Conservation (phyloP, 2,888 invertebrate genomes). For the Epicampocera succincta region DNA sequence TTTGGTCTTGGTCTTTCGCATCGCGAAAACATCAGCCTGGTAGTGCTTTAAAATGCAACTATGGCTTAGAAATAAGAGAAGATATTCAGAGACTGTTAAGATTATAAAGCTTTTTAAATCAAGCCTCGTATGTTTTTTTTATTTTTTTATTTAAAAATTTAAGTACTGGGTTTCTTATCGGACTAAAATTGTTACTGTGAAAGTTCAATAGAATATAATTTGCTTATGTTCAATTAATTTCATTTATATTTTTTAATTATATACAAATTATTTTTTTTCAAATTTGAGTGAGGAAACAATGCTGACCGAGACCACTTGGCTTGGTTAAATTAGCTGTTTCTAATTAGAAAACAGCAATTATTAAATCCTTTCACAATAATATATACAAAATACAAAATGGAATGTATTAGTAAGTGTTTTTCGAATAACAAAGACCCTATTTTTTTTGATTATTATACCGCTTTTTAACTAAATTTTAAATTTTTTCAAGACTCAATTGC, state of each 20-base stretch:
- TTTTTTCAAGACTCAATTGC: too few relatives aligned
- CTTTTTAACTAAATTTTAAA: too few relatives aligned
- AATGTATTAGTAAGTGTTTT: too few relatives aligned
- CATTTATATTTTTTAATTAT: slow-evolving; percentile 14
- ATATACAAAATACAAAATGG: too few relatives aligned
- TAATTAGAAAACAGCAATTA: background rate
- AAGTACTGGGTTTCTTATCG: slow-evolving; percentile 47
- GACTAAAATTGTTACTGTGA: slow-evolving; percentile 22
- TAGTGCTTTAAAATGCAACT: background rate
- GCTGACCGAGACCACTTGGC: slow-evolving; percentile 5
- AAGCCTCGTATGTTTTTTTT: background rate
- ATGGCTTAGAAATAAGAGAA: too few relatives aligned
- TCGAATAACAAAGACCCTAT: too few relatives aligned
- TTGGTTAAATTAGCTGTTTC: background rate
- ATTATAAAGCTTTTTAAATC: background rate
- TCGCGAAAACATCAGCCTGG: too few relatives aligned
- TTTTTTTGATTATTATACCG: too few relatives aligned
- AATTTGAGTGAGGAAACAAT: background rate
- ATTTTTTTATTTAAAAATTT: background rate
- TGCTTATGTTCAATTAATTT: slow-evolving; percentile 28
- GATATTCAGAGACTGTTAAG: too few relatives aligned
- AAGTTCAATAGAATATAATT: slow-evolving; percentile 40
- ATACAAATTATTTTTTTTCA: slow-evolving; percentile 14
- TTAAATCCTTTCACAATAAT: background rate
- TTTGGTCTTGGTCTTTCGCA: too few relatives aligned